Percentiles rank a stretch among this genome's conserved stretches.
These are phyloP conservation scores for Ormyrus thymus DNA, from an alignment of 2,888 invertebrate species.

Conservation along the genomic window DNA sequence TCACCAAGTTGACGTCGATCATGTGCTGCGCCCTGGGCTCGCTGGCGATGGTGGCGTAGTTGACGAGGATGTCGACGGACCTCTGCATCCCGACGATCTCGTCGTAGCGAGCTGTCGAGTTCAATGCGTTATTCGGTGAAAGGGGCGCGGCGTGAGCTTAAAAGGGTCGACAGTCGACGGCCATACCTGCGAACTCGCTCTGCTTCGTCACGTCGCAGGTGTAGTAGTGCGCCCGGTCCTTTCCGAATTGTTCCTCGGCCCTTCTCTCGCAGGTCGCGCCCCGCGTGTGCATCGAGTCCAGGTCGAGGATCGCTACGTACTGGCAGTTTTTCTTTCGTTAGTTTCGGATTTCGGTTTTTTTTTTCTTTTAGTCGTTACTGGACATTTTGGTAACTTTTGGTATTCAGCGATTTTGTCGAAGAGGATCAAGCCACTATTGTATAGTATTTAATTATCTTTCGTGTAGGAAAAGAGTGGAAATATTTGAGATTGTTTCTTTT, in stretches of 20 bases:
- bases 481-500: too few relatives aligned
- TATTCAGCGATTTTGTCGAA: too few relatives aligned
- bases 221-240: constrained; percentile 75
- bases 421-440: too few relatives aligned
- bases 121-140: not conserved
- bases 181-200: constrained; percentile 54
- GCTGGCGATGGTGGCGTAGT: constrained; percentile 69
- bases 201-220: constrained; percentile 76
- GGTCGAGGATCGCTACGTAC: constrained; percentile 72
- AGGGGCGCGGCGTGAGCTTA: not conserved
- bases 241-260: constrained; percentile 75
- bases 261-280: constrained; percentile 68
- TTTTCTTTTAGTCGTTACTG: too few relatives aligned
- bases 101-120: constrained; percentile 66
- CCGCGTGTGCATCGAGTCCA: constrained; percentile 72
- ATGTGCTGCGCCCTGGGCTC: constrained; percentile 53
- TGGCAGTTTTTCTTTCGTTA: constrained; percentile 26
- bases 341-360: not conserved
- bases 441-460: too few relatives aligned
- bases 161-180: not conserved
- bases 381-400: too few relatives aligned
- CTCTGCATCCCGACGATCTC: constrained; percentile 65
- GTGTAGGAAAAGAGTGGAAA: too few relatives aligned
- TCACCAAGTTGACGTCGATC: constrained; percentile 70
- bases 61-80: constrained; percentile 77